phyloP scores from a whole-genome alignment of 2,113 vertebrate genomes.

The Natator depressus region DNA sequence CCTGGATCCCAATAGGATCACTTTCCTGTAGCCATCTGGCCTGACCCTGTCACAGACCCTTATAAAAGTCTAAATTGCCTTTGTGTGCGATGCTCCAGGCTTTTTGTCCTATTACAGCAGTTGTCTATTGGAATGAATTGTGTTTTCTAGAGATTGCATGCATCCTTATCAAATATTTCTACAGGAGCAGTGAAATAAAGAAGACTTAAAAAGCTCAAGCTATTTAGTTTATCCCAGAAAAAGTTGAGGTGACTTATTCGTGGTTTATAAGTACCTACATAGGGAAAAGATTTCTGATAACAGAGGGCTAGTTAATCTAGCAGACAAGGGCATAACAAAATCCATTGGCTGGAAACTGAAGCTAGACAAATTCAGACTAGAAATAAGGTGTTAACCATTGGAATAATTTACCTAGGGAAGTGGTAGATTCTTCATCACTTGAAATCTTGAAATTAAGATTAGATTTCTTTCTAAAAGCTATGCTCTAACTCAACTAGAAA shows the following conservation, averaged over 20 bases:
- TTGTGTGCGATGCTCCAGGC: not conserved
- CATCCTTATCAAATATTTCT: not conserved
- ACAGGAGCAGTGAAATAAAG: not conserved
- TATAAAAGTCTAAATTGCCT: not conserved
- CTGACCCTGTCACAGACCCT: too few relatives aligned
- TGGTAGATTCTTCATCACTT: not conserved
- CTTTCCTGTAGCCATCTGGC: too few relatives aligned
- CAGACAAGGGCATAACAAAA: not conserved
- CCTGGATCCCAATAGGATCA: too few relatives aligned
- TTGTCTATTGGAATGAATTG: not conserved
- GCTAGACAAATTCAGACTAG: not conserved
- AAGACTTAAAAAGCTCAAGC: not conserved
- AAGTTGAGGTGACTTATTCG: not conserved
- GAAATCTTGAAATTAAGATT: not conserved
- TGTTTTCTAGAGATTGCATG: not conserved
- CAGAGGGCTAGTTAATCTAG: not conserved
- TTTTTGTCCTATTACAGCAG: not conserved
- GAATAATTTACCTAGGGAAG: not conserved
- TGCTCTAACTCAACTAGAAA: not conserved
- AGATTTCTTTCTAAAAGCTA: not conserved
- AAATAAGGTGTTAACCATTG: not conserved
- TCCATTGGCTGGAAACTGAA: not conserved
- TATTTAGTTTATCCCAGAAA: not conserved
- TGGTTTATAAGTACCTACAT: not conserved
- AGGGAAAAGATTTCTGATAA: not conserved